Evolutionary conservation across 2,113 vertebrate genomes (phyloP).

Genomic region (Ictalurus furcatus): DNA sequence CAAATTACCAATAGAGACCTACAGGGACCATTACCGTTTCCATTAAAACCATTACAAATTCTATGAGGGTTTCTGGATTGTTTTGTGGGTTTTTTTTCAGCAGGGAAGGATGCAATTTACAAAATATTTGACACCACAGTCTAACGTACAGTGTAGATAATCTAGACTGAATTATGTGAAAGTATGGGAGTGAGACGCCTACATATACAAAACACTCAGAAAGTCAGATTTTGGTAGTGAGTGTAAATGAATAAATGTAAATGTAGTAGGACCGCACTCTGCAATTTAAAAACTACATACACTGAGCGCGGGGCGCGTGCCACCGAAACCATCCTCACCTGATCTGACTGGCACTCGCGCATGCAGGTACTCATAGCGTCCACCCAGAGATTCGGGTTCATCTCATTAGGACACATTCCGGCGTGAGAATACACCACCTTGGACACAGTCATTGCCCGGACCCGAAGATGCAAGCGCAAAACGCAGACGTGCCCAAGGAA

Average conservation of each 20-base stretch:
- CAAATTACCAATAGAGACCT: no score
- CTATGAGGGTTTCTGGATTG: no score
- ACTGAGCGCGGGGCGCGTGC: neutral
- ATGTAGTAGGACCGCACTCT: neutral
- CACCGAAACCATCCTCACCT: constrained; percentile 73
- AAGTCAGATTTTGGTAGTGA: neutral
- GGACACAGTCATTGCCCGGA: constrained; percentile 76
- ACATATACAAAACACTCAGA: neutral
- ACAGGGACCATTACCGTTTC: no score
- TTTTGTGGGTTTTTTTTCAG: no score
- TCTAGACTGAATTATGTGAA: neutral
- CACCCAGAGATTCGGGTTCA: constrained; percentile 99
- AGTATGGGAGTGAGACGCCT: neutral
- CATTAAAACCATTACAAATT: no score
- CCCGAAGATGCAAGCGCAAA: constrained; percentile 67
- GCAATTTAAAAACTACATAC: neutral
- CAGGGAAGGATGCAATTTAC: neutral
- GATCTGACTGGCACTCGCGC: constrained; percentile 90
- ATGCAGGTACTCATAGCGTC: constrained; percentile 98
- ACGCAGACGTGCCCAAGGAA: constrained; percentile 73
- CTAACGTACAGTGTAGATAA: neutral
- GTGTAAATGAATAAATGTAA: no score
- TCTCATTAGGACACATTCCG: constrained; percentile 96
- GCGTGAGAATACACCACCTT: constrained; percentile 93
- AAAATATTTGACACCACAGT: neutral